Conservation (phyloP, 2,888 invertebrate genomes). For the Lycophotia porphyrea region DNA sequence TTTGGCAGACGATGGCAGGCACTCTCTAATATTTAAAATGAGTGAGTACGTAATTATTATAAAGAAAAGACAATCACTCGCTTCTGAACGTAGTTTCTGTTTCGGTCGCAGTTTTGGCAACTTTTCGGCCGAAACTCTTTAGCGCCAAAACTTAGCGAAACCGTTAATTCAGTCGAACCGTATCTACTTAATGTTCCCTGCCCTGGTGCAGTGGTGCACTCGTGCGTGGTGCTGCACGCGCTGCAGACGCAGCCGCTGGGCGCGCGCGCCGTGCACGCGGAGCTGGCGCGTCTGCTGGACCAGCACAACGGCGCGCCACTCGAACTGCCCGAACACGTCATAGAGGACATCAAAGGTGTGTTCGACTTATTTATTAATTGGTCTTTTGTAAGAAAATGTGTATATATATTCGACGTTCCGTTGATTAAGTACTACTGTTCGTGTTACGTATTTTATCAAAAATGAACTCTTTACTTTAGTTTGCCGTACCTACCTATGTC, state of each 20-base stretch:
- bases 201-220: constrained; percentile 92
- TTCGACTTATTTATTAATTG: background rate
- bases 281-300: constrained; percentile 87
- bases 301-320: constrained; percentile 84
- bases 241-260: constrained; percentile 96
- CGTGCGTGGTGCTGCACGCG: constrained; percentile 95
- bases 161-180: background rate
- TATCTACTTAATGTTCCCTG: too few relatives aligned
- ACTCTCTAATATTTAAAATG: background rate
- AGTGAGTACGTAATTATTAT: background rate
- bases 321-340: constrained; percentile 87
- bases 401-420: too few relatives aligned
- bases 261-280: constrained; percentile 93
- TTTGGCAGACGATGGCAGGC: background rate
- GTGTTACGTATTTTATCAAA: too few relatives aligned
- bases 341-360: constrained; percentile 94
- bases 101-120: too few relatives aligned
- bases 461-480: too few relatives aligned
- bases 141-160: background rate
- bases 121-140: too few relatives aligned
- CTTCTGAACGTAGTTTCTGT: background rate
- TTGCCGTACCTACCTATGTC: too few relatives aligned
- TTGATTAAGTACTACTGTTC: too few relatives aligned
- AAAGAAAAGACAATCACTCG: background rate
- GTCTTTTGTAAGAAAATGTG: background rate